phyloP scores from a whole-genome alignment of 1,140 invertebrate species.

The Cotesia chilonis region DNA sequence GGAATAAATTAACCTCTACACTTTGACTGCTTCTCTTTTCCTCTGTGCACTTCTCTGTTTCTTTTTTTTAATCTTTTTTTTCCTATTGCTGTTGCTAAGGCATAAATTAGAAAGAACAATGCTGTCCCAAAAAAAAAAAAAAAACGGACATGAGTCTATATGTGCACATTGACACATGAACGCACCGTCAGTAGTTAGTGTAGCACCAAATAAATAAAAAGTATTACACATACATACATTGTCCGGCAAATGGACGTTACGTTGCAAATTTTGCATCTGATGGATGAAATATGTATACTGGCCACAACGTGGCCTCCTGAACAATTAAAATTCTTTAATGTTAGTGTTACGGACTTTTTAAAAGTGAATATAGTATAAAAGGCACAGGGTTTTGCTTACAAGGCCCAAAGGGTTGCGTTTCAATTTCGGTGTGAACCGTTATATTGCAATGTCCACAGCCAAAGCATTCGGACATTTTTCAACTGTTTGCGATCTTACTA shows the following conservation, averaged over 20 bases:
- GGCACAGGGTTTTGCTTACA: conserved; percentile 1
- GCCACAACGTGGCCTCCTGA: conserved; percentile 47
- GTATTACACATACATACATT: conserved; percentile 21
- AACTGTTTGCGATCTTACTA: conserved; percentile 16
- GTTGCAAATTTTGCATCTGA: conserved; percentile 48
- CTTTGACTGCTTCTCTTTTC: background rate
- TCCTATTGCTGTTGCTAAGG: conserved; percentile 37
- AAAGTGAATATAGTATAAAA: background rate
- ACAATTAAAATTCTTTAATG: conserved; percentile 53
- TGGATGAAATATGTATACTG: conserved; percentile 47
- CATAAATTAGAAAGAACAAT: conserved; percentile 62
- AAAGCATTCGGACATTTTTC: conserved; percentile 48
- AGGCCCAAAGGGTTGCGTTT: conserved; percentile 47
- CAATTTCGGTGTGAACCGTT: conserved; percentile 54
- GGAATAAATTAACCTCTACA: conserved; percentile 39
- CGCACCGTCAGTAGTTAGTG: background rate
- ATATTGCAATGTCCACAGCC: conserved; percentile 55
- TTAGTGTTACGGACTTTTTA: conserved; percentile 14
- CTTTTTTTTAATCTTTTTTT: conserved; percentile 7
- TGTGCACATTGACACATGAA: background rate
- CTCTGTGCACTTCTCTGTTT: conserved; percentile 6
- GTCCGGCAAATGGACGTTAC: conserved; percentile 38
- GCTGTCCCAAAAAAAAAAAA: conserved; percentile 33
- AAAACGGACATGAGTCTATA: conserved; percentile 9
- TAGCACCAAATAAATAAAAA: background rate